Conservation (phyloP, 2,888 invertebrate species). For the Drosophila sordidula region DNA sequence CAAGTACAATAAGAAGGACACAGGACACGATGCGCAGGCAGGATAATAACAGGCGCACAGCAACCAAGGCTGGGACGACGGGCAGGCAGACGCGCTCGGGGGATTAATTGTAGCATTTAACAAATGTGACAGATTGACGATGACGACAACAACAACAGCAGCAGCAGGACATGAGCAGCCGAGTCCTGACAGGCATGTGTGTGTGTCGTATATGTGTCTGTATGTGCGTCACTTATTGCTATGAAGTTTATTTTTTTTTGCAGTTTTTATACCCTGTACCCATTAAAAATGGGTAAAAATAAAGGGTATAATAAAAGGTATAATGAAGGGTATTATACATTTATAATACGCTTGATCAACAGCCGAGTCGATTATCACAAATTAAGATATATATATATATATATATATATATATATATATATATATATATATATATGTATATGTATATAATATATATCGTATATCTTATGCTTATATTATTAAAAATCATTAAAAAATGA, state of each 20-base stretch:
- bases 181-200: conserved; percentile 32
- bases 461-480: too few relatives aligned
- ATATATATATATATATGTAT: too few relatives aligned
- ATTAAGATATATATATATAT: too few relatives aligned
- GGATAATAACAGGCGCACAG: conserved; percentile 11
- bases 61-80: background rate
- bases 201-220: conserved; percentile 20
- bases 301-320: background rate
- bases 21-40: conserved; percentile 11
- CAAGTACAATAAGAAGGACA: conserved; percentile 5
- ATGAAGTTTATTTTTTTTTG: conserved; percentile 3
- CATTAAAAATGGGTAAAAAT: background rate
- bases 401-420: too few relatives aligned
- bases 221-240: conserved; percentile 7
- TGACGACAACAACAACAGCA: conserved; percentile 39
- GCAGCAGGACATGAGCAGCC: conserved; percentile 17
- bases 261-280: background rate
- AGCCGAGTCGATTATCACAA: too few relatives aligned
- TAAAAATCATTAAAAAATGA: too few relatives aligned
- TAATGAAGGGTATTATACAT: background rate
- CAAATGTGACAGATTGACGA: conserved; percentile 77
- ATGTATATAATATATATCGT: too few relatives aligned
- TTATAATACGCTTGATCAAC: too few relatives aligned
- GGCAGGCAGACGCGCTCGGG: conserved; percentile 19
- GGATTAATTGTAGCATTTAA: conserved; percentile 75